Evolutionary conservation across 2,888 invertebrate genomes (phyloP).

Genomic region (Linnaemya vulpina): DNA sequence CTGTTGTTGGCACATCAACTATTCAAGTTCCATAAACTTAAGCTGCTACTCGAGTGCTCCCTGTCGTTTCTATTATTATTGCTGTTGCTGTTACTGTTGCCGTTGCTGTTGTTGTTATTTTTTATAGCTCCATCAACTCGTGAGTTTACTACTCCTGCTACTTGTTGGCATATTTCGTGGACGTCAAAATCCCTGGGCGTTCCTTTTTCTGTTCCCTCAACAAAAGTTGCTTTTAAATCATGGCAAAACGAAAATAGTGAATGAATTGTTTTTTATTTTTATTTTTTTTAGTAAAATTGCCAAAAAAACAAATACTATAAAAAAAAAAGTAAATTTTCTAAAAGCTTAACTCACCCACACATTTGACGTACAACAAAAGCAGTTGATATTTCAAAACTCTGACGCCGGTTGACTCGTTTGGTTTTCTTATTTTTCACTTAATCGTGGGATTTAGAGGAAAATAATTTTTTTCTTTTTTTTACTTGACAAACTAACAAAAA

Average conservation of each 20-base stretch:
- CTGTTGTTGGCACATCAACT: slow-evolving; percentile 35
- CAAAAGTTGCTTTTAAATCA: slow-evolving; percentile 12
- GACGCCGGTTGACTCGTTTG: slow-evolving; percentile 48
- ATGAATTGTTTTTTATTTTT: background rate
- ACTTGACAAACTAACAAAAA: slow-evolving; percentile 53
- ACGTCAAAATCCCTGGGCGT: slow-evolving; percentile 35
- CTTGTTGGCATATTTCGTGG: slow-evolving; percentile 14
- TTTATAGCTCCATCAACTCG: slow-evolving; percentile 7
- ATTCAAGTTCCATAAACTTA: slow-evolving; percentile 23
- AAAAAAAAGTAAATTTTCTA: slow-evolving; percentile 16
- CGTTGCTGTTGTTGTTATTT: background rate
- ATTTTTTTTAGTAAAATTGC: background rate
- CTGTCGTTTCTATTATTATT: slow-evolving; percentile 35
- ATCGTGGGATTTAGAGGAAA: slow-evolving; percentile 1
- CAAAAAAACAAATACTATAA: slow-evolving; percentile 10
- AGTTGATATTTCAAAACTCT: slow-evolving; percentile 38
- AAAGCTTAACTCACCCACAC: slow-evolving; percentile 55
- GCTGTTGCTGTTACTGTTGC: background rate
- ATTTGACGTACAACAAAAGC: slow-evolving; percentile 23
- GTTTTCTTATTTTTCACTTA: slow-evolving; percentile 9
- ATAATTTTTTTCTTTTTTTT: slow-evolving; percentile 25
- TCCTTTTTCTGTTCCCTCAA: slow-evolving; percentile 1
- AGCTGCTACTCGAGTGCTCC: slow-evolving; percentile 37
- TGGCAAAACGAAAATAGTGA: background rate
- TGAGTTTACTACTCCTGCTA: slow-evolving; percentile 13